A percentile compares a stretch with the other conserved stretches of the same genome.
Conservation (phyloP, 2,888 invertebrate species). For the Machimus atricapillus region DNA sequence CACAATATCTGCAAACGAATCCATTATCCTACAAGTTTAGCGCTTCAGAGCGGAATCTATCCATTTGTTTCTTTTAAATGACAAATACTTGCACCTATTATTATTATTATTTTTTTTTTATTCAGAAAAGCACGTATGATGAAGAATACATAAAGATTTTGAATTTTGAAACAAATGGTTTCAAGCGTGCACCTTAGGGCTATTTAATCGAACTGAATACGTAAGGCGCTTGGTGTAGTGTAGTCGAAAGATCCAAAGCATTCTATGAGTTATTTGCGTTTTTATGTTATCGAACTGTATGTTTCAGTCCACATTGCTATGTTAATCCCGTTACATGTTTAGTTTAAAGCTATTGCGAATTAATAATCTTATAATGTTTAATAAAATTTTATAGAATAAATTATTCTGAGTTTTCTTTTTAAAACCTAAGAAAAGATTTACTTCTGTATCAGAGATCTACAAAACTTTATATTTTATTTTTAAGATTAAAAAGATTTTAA, state of each 20-base stretch:
- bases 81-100: background rate
- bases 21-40: background rate
- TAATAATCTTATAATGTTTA: constrained; percentile 1
- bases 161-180: background rate
- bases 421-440: background rate
- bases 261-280: background rate
- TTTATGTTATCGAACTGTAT: background rate
- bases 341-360: background rate
- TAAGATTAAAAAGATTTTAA: too few relatives aligned
- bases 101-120: background rate
- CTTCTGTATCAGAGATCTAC: too few relatives aligned
- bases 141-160: background rate
- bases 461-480: too few relatives aligned
- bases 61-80: background rate
- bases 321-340: background rate
- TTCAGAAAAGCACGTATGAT: background rate
- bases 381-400: constrained; percentile 14
- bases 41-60: background rate
- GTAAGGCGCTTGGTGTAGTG: background rate
- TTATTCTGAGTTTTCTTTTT: background rate
- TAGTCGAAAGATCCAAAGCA: background rate
- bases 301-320: background rate
- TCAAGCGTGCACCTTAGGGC: background rate
- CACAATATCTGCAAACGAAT: background rate
- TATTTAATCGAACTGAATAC: background rate